phyloP scores from a whole-genome alignment of 2,797 vertebrate species.

The Rhabdomys pumilio region DNA sequence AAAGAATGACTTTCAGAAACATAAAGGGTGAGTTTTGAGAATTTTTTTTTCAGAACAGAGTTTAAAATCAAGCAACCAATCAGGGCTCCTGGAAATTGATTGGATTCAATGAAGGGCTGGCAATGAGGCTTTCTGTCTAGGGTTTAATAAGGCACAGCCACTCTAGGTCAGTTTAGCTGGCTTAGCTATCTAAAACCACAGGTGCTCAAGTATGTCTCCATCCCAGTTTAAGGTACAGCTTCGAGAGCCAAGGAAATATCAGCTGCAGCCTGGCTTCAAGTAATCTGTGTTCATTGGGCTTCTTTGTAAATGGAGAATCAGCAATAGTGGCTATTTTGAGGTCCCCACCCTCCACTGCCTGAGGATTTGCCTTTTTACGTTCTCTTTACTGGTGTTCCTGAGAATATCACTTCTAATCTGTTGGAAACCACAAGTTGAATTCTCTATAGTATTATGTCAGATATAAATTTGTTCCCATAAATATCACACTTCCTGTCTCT shows the following conservation, averaged over 20 bases:
- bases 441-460: background rate
- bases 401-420: background rate
- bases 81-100: too few relatives aligned
- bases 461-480: background rate
- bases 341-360: background rate
- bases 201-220: background rate
- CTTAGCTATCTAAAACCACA: background rate
- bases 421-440: accelerated
- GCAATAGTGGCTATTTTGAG: background rate
- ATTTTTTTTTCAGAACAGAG: background rate
- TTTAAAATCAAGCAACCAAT: background rate
- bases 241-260: background rate
- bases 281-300: background rate
- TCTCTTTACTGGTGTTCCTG: background rate
- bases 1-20: background rate
- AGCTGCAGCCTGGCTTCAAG: background rate
- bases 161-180: background rate
- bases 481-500: background rate
- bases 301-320: background rate
- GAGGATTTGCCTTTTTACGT: background rate
- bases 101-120: background rate
- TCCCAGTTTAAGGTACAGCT: background rate
- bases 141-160: background rate
- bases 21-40: background rate
- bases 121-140: background rate